Conservation (phyloP, 2,888 invertebrate species). For the Sarcophaga rosellei region DNA sequence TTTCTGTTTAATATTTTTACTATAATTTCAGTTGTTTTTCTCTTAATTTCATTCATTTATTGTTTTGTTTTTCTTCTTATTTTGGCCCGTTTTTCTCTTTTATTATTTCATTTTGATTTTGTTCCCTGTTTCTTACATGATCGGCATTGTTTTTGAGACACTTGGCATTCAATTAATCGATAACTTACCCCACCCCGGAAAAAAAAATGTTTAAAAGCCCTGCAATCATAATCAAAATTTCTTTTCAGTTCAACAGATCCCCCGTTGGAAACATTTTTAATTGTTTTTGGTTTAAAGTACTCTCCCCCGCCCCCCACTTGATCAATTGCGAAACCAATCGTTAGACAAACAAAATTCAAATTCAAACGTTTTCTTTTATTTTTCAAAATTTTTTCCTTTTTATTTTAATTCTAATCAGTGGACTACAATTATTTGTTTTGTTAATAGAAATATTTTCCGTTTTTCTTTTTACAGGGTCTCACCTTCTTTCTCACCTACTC, state of each 20-base stretch:
- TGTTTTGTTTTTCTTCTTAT: constrained; percentile 19
- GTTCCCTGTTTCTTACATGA: constrained; percentile 27
- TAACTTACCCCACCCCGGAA: neutral
- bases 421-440: constrained; percentile 48
- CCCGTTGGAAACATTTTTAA: neutral
- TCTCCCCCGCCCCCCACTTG: neutral
- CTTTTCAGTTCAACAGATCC: neutral
- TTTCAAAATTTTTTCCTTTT: constrained; percentile 61
- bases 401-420: constrained; percentile 28
- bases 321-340: constrained; percentile 32
- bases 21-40: neutral
- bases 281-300: constrained; percentile 19
- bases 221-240: neutral
- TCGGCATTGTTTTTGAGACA: constrained; percentile 62
- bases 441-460: constrained; percentile 58
- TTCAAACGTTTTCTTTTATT: constrained; percentile 59
- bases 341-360: constrained; percentile 27
- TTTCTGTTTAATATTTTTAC: constrained; percentile 55
- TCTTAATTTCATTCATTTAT: constrained; percentile 46
- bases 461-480: constrained; percentile 87
- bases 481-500: constrained; percentile 97
- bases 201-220: neutral
- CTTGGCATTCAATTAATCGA: constrained; percentile 45
- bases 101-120: constrained; percentile 2
- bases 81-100: neutral